A percentile compares a stretch with the other conserved stretches of the same genome.
Evolutionary conservation across 2,797 vertebrate species (phyloP).

Genomic region (Hoplostethus mediterraneus): DNA sequence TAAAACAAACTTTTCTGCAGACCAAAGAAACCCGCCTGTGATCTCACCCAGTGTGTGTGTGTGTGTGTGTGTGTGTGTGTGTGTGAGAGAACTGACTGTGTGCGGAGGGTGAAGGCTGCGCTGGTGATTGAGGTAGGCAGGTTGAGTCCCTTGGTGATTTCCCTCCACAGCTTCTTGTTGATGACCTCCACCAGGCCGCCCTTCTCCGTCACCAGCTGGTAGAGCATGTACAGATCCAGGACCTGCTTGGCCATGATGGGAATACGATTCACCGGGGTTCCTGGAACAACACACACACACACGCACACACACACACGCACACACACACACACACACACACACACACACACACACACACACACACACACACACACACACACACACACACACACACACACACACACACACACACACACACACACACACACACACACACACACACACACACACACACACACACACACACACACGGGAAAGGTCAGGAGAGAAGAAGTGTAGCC

Average conservation of each 20-base stretch:
- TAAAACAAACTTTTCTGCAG: not conserved
- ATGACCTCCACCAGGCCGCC: conserved; percentile 98
- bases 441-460: too few species aligned
- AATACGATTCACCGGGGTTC: conserved; percentile 97
- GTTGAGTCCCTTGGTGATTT: conserved; percentile 98
- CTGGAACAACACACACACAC: conserved; percentile 68
- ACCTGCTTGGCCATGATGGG: conserved; percentile 99
- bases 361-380: too few species aligned
- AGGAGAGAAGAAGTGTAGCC: conserved; percentile 5
- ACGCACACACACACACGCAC: too few species aligned
- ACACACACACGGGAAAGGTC: conserved; percentile 6
- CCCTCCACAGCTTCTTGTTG: conserved; percentile 98
- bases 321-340: not conserved
- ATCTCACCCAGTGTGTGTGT: not conserved
- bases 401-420: too few species aligned
- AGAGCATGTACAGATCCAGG: conserved; percentile 96
- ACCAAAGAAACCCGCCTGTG: not conserved
- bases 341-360: too few species aligned
- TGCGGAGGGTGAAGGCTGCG: conserved; percentile 97
- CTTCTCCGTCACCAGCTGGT: conserved; percentile 96
- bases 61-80: conserved; percentile 3
- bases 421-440: not conserved
- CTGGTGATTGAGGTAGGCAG: conserved; percentile 99
- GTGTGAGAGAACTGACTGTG: conserved; percentile 89
- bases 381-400: not conserved